phyloP scores from a whole-genome alignment of 2,113 vertebrate genomes.

The Astur gentilis region DNA sequence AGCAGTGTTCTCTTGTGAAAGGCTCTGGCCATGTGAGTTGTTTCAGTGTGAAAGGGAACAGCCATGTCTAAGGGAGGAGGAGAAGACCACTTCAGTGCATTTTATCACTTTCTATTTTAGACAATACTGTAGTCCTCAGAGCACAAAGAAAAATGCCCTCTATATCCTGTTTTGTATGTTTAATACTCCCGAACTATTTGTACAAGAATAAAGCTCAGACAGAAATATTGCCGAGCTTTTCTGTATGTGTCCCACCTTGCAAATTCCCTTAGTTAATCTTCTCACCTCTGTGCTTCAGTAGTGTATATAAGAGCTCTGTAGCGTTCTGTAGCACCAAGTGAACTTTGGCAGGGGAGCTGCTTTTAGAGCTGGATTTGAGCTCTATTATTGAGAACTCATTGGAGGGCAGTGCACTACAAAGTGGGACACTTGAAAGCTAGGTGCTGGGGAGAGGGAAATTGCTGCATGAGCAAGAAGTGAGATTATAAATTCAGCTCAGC shows the following conservation, averaged over 20 bases:
- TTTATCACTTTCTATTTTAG: neutral
- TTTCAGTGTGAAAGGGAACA: neutral
- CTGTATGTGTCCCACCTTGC: accelerated
- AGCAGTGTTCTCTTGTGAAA: neutral
- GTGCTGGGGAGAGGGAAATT: neutral
- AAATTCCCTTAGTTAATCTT: neutral
- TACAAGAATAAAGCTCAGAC: neutral
- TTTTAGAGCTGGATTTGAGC: neutral
- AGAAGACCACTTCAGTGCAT: neutral
- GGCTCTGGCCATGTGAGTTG: neutral
- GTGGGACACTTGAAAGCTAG: neutral
- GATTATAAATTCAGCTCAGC: conserved; percentile 44
- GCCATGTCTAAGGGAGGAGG: neutral
- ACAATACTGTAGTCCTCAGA: neutral
- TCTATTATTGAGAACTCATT: neutral
- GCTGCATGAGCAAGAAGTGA: conserved; percentile 8
- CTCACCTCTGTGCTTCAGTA: neutral
- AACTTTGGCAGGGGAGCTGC: neutral
- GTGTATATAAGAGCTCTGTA: neutral
- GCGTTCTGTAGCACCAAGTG: neutral
- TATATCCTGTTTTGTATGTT: neutral
- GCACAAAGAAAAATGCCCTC: neutral
- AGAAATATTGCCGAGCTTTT: neutral
- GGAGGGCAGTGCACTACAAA: neutral
- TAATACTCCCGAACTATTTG: neutral